Base-by-base conservation (phyloP, 2,113 vertebrate genomes). In the Gavia stellata region DNA sequence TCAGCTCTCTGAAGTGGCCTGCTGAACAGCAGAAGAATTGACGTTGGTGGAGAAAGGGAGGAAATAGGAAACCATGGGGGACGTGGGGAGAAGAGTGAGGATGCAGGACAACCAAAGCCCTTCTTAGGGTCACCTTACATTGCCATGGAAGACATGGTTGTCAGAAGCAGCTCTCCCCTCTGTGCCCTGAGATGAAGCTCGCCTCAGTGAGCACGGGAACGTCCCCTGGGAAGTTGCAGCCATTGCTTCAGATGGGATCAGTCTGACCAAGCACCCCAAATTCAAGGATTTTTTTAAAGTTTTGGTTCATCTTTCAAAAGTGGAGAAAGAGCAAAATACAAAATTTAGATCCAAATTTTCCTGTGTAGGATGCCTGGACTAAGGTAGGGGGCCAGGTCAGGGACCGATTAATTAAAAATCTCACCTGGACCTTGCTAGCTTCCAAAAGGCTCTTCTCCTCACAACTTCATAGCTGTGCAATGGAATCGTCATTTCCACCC, bases 81-180 rank as follows among this genome's bases (percentile, higher is more conserved):
- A 67, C 0, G 1, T 3, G 1, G 25, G 36, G 26, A 81, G 28
- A 67, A 25, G 3, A 81, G 20, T 9, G 15, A 53, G 42, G 38
- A 63, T 2, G 7, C 31, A 52, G 34, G 44, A 73, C 47, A 92
- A 71, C 17, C 24, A 13, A 83, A 79, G 78, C 28, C 19, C 47
- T 73, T 78, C 65, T 78, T 33, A 66, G 36, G 42, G 34, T 79
- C 86, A 77, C 26, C 28, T 55, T 58, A 34, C 13, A 14, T 8
- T 3, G 11, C n/a, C 9, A 1, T 8, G 31, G 66, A 59, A 70
- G 44, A 53, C 0, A 0, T 10, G 6, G 26, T 15, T 53, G 31
- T 23, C 10, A 31, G 45, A 65, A 58, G 78, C 23, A 28, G 53
- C 0, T 3, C 16, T 80, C 34, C 9, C 28, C 26, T 52, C 45